Evolutionary conservation across 2,797 vertebrate genomes (phyloP).

Genomic region (Cottoperca gobio): DNA sequence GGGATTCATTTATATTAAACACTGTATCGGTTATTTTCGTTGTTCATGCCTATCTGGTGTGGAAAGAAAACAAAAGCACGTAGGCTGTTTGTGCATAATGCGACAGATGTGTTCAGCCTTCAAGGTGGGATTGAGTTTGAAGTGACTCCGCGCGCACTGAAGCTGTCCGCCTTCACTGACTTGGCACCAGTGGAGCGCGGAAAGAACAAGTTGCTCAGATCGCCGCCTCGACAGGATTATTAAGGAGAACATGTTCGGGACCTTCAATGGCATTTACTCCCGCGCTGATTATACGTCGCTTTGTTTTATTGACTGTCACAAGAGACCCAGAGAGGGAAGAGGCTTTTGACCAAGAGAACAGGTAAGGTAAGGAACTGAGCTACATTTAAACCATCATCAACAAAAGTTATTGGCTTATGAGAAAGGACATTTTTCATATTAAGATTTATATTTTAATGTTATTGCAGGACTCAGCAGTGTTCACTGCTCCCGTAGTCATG

Average conservation of each 20-base stretch:
- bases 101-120: not conserved
- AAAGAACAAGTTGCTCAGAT: constrained; percentile 15
- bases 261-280: not conserved
- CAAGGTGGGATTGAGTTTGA: not conserved
- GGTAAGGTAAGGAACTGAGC: constrained; percentile 58
- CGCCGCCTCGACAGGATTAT: not conserved
- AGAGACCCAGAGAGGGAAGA: not conserved
- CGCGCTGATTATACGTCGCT: not conserved
- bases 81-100: not conserved
- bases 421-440: not conserved
- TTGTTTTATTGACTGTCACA: not conserved
- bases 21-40: not conserved
- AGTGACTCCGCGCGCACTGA: constrained; percentile 4
- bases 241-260: not conserved
- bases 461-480: not conserved
- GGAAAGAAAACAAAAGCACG: not conserved
- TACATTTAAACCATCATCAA: not conserved
- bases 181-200: constrained; percentile 39
- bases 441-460: not conserved
- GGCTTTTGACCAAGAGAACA: not conserved
- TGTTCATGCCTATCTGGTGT: not conserved
- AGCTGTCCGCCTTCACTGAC: constrained; percentile 19
- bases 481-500: not conserved
- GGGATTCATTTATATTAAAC: not conserved
- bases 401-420: not conserved